Evolutionary conservation across 2,888 invertebrate genomes (phyloP).

Genomic region (Drosophila melanosoma): DNA sequence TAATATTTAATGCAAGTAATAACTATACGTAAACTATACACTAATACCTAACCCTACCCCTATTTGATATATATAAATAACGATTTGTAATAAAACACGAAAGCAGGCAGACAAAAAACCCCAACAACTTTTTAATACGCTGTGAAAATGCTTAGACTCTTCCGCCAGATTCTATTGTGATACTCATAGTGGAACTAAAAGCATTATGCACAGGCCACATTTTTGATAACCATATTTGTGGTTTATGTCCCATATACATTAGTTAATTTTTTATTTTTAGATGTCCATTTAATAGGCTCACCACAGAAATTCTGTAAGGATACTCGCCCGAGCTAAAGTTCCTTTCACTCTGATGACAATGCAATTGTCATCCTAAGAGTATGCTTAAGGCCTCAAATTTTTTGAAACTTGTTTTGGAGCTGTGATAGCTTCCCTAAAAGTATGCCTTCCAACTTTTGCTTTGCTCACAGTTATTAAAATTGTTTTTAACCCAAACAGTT

Average conservation of each 20-base stretch:
- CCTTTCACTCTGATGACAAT: neutral
- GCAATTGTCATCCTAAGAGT: neutral
- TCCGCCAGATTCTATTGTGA: conserved; percentile 59
- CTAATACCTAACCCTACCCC: conserved; percentile 1
- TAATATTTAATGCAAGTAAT: conserved; percentile 46
- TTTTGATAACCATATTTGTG: neutral
- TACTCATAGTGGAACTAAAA: neutral
- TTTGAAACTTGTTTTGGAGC: neutral
- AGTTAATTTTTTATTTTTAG: neutral
- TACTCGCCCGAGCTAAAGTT: neutral
- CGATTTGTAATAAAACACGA: conserved; percentile 57
- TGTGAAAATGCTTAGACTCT: conserved; percentile 56
- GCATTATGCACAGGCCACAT: neutral
- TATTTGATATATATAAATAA: conserved; percentile 36
- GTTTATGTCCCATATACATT: neutral
- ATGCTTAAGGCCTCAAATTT: neutral
- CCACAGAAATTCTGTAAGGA: neutral
- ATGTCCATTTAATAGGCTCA: neutral
- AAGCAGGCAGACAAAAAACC: conserved; percentile 45
- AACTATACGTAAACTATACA: conserved; percentile 26
- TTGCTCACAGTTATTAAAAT: neutral
- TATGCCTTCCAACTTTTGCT: neutral
- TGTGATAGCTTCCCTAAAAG: neutral
- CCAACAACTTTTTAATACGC: conserved; percentile 61
- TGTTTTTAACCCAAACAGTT: neutral